Evolutionary conservation across 1,140 invertebrate genomes (phyloP), one percentile per base, ranked within the genome.

Genomic region (Heliconius nattereri): DNA sequence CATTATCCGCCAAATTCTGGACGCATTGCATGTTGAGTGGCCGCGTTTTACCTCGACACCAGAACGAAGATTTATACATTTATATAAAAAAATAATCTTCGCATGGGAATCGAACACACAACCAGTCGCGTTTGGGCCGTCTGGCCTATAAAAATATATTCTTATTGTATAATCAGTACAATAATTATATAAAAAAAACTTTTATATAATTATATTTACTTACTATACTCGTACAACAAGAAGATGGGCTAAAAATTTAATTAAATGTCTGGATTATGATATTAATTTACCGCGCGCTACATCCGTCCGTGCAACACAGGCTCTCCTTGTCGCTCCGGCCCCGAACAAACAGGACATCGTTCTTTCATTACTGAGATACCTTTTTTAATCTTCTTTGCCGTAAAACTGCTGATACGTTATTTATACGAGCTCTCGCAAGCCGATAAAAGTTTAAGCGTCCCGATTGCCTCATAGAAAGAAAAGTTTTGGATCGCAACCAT

Each of bases 261-360:
- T 66, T 29, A 66, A 66, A 29, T n/a, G 11, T 66, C 7, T 66
- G 60, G 60, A 66, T 29, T 66, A 66, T 66, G 3, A 66, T 66
- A 66, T 29, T 66, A 66, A 66, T 66, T 66, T 19, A 66, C 26
- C 60, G 23, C 60, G 13, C 6, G 60, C 26, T 66, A 66, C 23
- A 66, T 26, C 11, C 60, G 60, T 66, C 60, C 60, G 60, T 35
- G 0, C 32, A 76, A 66, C 54, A 60, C n/a, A 40, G 74, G 60
- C 35, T 45, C 66, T 76, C 75, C 75, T 66, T 75, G 66, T 76
- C 66, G 11, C 75, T 66, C 23, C 75, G 23, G 75, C 57, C 60
- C 13, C 9, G 26, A 76, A 76, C 60, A 76, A 74, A 76, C 40
- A 37, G 75, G 40, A 26, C 54, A 76, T 76, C n/a, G 35, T 60